These are phyloP conservation scores for Zaprionus inermis DNA, from an alignment of 1,140 invertebrate species.

Conservation along the genomic window DNA sequence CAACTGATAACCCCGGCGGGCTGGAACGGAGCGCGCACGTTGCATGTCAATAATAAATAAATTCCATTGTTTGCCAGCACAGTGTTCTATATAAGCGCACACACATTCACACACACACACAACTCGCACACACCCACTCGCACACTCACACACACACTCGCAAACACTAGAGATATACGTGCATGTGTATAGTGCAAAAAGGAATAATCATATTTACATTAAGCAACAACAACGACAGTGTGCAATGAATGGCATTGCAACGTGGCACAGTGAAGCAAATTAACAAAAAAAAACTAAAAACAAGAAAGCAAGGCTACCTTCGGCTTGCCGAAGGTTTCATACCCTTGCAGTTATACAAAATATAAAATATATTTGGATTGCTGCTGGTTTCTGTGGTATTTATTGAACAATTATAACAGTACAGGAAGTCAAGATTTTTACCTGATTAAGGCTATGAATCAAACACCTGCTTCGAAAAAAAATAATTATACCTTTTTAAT, in stretches of 20 bases:
- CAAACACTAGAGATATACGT: conserved; percentile 8
- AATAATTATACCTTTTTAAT: too few species aligned
- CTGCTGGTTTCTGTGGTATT: too few species aligned
- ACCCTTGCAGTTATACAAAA: too few species aligned
- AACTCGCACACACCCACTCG: background rate
- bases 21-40: background rate
- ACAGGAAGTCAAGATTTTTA: too few species aligned
- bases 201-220: conserved; percentile 78
- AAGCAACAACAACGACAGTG: conserved; percentile 56
- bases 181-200: conserved; percentile 47
- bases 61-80: conserved; percentile 71
- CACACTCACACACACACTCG: background rate
- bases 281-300: background rate
- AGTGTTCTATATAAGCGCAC: conserved; percentile 31
- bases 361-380: too few species aligned
- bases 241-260: conserved; percentile 46
- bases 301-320: too few species aligned
- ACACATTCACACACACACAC: conserved; percentile 27
- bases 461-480: too few species aligned
- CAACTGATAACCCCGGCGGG: conserved; percentile 72
- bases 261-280: conserved; percentile 19
- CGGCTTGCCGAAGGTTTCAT: too few species aligned
- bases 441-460: too few species aligned
- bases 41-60: conserved; percentile 79
- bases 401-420: too few species aligned